Percentiles rank a stretch among this genome's conserved stretches.
These are phyloP conservation scores for Ptilodon capucinus DNA, from an alignment of 2,888 invertebrate genomes.

Conservation along the genomic window DNA sequence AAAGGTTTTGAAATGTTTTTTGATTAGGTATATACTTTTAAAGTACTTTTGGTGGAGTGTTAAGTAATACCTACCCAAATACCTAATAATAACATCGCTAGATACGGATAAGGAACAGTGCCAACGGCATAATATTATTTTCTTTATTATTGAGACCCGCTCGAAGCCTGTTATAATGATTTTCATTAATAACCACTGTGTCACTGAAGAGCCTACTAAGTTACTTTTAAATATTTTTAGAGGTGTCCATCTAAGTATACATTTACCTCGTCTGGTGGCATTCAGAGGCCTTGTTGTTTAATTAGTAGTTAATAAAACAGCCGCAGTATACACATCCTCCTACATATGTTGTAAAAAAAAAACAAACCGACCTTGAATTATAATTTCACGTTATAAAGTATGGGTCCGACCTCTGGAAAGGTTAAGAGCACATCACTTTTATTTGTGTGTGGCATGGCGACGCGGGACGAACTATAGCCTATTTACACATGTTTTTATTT, in stretches of 20 bases:
- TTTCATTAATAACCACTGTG: not conserved
- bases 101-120: too few species aligned
- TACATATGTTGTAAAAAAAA: slow-evolving; percentile 45
- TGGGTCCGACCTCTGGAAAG: slow-evolving; percentile 69
- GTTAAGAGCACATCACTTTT: slow-evolving; percentile 76
- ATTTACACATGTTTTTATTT: slow-evolving; percentile 38
- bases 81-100: too few species aligned
- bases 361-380: slow-evolving; percentile 64
- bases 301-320: slow-evolving; percentile 48
- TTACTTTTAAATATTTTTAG: not conserved
- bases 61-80: too few species aligned
- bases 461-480: slow-evolving; percentile 51
- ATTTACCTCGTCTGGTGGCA: slow-evolving; percentile 3
- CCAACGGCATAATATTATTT: too few species aligned
- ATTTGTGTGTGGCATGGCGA: slow-evolving; percentile 59
- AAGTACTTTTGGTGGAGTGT: too few species aligned
- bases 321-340: slow-evolving; percentile 32
- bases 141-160: too few species aligned
- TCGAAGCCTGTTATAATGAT: too few species aligned
- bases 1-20: too few species aligned
- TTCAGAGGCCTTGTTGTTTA: slow-evolving; percentile 35
- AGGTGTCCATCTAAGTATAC: not conserved
- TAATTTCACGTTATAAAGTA: slow-evolving; percentile 70
- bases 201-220: not conserved
- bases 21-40: too few species aligned